Evolutionary conservation across 64 coral and sea anemone species (phyloP), one percentile per base, ranked within the genome.

Genomic region (Actinia tenebrosa): DNA sequence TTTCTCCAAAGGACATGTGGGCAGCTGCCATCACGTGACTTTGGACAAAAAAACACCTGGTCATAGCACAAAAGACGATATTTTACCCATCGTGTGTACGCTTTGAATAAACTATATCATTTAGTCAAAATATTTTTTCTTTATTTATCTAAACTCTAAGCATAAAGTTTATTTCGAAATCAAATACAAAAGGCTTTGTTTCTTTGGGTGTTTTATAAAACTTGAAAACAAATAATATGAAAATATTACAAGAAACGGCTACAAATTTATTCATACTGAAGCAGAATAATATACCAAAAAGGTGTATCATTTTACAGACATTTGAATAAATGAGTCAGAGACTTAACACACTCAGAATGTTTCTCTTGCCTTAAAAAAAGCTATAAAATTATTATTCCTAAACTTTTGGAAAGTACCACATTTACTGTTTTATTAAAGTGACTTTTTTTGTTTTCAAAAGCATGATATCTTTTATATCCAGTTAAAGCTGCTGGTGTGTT

Each of bases 11-110:
- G 79, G 79, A 81, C 79, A 81, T 81, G 79, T 81, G 79, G 79
- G 22, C 44, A 81, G 79, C 43, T 45, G 18, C 18, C 5, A 53
- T 81, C 79, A 81, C 79, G 79, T 81, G 79, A 81, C 45, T 81
- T 53, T 81, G 79, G 50, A 81, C 79, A 81, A 81, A 81, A 53
- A 81, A 81, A 81, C 79, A 81, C 79, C 79, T 81, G 79, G 79
- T 23, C 43, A 52, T 22, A 45, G 3, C 44, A 81, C 79, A 81
- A 81, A 53, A 53, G 79, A 81, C 79, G 53, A 81, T 45, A 81
- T 53, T 75, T 81, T 81, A 81, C 45, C 5, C 79, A 81, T 81
- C 79, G 18, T 81, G 79, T 81, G 69, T 27, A 75, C 26, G 26
- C 15, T 75, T 30, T 75, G 69, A 75, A 75, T 37, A 16, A 16